Percentiles rank a stretch among this genome's conserved stretches.
Conservation (phyloP, 2,797 vertebrate genomes). For the Loris lydekkerianus region DNA sequence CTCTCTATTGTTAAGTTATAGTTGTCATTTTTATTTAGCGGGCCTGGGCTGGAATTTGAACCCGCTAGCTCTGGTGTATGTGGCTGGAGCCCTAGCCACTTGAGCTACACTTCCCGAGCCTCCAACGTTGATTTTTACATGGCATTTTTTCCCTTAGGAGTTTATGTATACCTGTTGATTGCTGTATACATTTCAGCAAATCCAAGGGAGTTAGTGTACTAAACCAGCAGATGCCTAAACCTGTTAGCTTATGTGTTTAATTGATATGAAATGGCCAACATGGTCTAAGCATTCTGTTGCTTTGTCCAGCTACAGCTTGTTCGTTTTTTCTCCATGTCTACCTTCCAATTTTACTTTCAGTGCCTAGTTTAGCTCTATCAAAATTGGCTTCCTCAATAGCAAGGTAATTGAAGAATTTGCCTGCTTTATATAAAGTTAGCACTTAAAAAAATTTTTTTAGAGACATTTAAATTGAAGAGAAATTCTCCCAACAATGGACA, state of each 20-base stretch:
- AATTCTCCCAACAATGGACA: constrained; percentile 82
- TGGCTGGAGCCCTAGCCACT: too few species aligned
- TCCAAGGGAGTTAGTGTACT: constrained; percentile 56
- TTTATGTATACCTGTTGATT: constrained; percentile 20
- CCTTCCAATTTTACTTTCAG: constrained; percentile 74
- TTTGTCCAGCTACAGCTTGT: constrained; percentile 32
- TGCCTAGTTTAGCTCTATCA: constrained; percentile 74
- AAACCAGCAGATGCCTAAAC: constrained; percentile 5
- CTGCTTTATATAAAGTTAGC: constrained; percentile 89
- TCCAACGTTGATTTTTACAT: constrained; percentile 9
- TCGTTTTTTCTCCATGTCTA: constrained; percentile 72
- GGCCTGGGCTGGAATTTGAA: too few species aligned
- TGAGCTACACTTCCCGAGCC: too few species aligned
- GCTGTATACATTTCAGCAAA: constrained; percentile 54
- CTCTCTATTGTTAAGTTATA: too few species aligned
- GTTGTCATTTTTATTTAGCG: too few species aligned
- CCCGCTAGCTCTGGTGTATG: too few species aligned
- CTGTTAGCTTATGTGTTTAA: too few species aligned
- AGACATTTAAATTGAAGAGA: constrained; percentile 85
- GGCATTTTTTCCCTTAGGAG: constrained; percentile 51
- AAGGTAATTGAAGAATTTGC: constrained; percentile 80
- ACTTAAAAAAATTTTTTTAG: constrained; percentile 86
- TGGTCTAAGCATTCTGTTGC: constrained; percentile 21
- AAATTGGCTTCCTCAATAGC: constrained; percentile 84
- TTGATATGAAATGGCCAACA: background rate